Base-by-base conservation (phyloP, 1,140 invertebrate species). In the Diachasmimorpha longicaudata region DNA sequence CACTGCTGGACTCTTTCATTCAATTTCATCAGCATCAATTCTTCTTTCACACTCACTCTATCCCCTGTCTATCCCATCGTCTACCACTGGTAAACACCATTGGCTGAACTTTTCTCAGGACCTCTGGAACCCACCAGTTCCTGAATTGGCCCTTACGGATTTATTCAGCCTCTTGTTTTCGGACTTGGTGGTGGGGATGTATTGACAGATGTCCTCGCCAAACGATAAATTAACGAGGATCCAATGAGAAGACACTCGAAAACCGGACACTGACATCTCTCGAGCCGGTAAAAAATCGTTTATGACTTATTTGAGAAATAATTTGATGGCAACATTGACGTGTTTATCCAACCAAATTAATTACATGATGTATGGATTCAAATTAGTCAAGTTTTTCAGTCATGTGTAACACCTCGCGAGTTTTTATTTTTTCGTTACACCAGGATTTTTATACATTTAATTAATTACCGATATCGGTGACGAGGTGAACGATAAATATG, bases 121-220 rank as follows among this genome's bases (percentile, higher is more conserved):
- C 39, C 71, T 1, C 21, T 23, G 58, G 58, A 25, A 63, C 58
- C 25, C 58, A 63, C 19, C 19, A 23, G 11, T 4, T 0, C 19
- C 31, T 63, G 58, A 63, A 63, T 63, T 63, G 23, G 31, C 31
- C 42, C 37, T 66, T 37, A 66, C 42, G 55, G 36, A 21, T 42
- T 4, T 39, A 55, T 39, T 68, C 67, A 68, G 58, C 37, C n/a
- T 67, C 46, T 74, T 68, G 63, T 46, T 44, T 68, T 66, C 37
- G 6, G 6, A 23, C 23, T 6, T 3, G 4, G 58, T 31, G 58
- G 23, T 63, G 58, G 58, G 58, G n/a, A 77, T 73, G 68, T 73
- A 78, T 78, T 75, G 77, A 73, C 77, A 75, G 73, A 78, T 75
- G 77, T 78, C 39, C 73, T 69, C 14, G 55, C 37, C 63, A 14